Percentiles rank a stretch among this genome's conserved stretches.
Evolutionary conservation across 2,113 vertebrate species (phyloP).

Genomic region (Aegotheles bennettii): DNA sequence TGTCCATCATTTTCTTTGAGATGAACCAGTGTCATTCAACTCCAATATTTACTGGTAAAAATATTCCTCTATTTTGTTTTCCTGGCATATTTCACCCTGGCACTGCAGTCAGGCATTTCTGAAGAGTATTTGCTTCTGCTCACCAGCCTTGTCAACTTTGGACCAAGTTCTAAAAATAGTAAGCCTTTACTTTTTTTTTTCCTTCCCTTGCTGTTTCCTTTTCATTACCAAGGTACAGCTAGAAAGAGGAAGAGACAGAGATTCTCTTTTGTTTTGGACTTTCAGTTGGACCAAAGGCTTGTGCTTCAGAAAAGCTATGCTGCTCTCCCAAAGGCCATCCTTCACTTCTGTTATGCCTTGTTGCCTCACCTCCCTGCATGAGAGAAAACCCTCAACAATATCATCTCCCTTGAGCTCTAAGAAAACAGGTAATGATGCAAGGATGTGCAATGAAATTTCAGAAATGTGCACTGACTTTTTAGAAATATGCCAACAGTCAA

Average conservation of each 20-base stretch:
- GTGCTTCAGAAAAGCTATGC: constrained; percentile 17
- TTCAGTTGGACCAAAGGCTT: constrained; percentile 14
- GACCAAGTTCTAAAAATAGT: constrained; percentile 9
- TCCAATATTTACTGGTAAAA: constrained; percentile 17
- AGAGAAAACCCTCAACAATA: constrained; percentile 46
- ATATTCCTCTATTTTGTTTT: constrained; percentile 1
- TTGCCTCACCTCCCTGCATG: background rate
- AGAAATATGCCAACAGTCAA: constrained; percentile 54
- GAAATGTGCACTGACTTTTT: constrained; percentile 63
- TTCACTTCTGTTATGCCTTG: constrained; percentile 4
- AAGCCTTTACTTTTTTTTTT: background rate
- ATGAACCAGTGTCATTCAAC: background rate
- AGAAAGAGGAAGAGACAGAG: background rate
- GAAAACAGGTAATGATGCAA: constrained; percentile 45
- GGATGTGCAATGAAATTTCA: constrained; percentile 61
- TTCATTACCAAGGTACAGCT: constrained; percentile 22
- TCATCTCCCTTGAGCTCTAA: background rate
- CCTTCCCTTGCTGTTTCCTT: constrained; percentile 12
- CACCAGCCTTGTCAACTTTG: background rate
- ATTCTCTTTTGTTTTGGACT: constrained; percentile 30
- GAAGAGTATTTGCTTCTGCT: constrained; percentile 16
- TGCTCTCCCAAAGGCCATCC: constrained; percentile 4
- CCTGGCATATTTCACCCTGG: constrained; percentile 1
- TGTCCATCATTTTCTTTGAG: constrained; percentile 43
- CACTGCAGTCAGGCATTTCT: background rate